These are phyloP conservation scores for Grus americana DNA, from an alignment of 2,113 vertebrate species.

Conservation along the genomic window DNA sequence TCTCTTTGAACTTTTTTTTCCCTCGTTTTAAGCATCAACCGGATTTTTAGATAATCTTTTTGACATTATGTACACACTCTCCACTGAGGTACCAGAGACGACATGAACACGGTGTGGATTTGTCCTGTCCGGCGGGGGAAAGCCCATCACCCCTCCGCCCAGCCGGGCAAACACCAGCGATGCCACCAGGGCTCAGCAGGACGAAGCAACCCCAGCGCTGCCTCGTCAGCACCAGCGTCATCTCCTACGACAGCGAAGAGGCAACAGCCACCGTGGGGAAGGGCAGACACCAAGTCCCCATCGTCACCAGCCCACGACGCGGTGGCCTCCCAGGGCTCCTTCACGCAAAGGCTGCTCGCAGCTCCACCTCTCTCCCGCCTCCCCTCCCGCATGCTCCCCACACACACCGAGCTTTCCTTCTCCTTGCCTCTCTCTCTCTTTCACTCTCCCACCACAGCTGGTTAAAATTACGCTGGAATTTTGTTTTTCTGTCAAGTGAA, in stretches of 20 bases:
- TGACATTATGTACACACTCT: background rate
- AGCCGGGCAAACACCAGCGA: background rate
- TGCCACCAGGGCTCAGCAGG: background rate
- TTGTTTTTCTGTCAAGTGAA: constrained; percentile 79
- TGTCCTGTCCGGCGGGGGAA: background rate
- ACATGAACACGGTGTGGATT: fast-evolving
- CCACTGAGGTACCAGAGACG: fast-evolving
- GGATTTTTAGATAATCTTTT: background rate
- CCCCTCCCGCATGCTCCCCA: background rate
- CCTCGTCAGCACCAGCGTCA: background rate
- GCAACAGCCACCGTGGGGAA: fast-evolving
- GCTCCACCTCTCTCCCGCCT: constrained; percentile 2
- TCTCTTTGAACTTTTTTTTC: background rate
- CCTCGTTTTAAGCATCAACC: background rate
- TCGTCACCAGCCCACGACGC: fast-evolving
- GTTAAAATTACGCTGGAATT: constrained; percentile 80
- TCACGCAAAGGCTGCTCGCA: background rate
- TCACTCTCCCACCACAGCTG: constrained; percentile 74
- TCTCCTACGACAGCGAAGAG: background rate
- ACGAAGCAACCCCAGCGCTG: background rate
- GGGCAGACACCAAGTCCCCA: background rate
- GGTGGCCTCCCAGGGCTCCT: background rate
- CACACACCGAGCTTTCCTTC: background rate
- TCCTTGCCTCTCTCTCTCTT: constrained; percentile 25
- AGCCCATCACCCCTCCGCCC: fast-evolving